Percentiles rank a stretch among this genome's conserved stretches.
Conservation (phyloP, 2,797 vertebrate species). For the Pseudomugil tenellus region DNA sequence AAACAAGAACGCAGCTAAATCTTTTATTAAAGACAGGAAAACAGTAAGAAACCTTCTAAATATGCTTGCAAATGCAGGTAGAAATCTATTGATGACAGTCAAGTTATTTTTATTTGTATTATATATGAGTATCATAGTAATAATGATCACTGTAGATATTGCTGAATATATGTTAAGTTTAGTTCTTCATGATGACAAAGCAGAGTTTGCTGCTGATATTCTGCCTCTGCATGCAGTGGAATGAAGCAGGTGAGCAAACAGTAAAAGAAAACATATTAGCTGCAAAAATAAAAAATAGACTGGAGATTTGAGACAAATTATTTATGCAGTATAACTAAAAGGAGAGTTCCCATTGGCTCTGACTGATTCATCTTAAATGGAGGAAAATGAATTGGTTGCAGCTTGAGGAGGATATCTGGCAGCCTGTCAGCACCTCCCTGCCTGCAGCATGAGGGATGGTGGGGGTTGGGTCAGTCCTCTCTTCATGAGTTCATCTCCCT, state of each 20-base stretch:
- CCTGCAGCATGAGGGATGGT: background rate
- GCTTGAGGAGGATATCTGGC: background rate
- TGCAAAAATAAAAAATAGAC: background rate
- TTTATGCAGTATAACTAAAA: background rate
- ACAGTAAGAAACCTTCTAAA: background rate
- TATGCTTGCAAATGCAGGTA: background rate
- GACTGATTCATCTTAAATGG: background rate
- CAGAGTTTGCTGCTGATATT: no score
- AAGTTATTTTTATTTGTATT: no score
- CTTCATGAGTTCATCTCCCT: background rate
- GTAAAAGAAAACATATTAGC: background rate
- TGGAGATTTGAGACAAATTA: background rate
- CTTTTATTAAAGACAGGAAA: constrained; percentile 20
- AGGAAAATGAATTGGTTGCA: background rate
- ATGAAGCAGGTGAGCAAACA: no score
- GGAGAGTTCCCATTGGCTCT: background rate
- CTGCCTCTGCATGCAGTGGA: no score
- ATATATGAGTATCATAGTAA: no score
- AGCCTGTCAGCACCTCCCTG: background rate
- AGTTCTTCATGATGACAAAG: no score
- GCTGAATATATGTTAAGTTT: no score
- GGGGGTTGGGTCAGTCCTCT: background rate
- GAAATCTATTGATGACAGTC: background rate
- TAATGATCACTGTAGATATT: no score
- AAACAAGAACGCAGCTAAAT: constrained; percentile 11